Conservation (phyloP, 2,888 invertebrate genomes). For the Lepeophtheirus nordmannii region DNA sequence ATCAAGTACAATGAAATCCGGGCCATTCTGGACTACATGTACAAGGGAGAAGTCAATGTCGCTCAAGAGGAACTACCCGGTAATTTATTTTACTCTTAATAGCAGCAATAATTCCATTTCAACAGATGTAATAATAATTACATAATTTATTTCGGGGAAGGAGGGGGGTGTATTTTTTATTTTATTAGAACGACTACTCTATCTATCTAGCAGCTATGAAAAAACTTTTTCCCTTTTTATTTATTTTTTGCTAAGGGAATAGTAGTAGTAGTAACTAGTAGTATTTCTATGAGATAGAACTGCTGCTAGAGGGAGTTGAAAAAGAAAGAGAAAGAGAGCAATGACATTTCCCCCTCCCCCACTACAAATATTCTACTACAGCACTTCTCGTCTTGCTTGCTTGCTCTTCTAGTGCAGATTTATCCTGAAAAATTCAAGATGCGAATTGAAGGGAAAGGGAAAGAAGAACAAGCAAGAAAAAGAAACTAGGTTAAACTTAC, state of each 20-base stretch:
- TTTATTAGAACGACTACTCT: too few relatives aligned
- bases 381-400: background rate
- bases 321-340: conserved; percentile 5
- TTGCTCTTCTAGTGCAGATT: background rate
- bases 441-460: conserved; percentile 5
- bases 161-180: too few relatives aligned
- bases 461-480: background rate
- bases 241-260: background rate
- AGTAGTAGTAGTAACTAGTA: background rate
- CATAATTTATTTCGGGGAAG: too few relatives aligned
- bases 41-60: conserved; percentile 26
- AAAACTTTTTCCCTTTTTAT: too few relatives aligned
- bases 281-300: background rate
- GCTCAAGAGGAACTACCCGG: conserved; percentile 23
- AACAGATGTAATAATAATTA: too few relatives aligned
- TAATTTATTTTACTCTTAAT: background rate
- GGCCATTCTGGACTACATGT: conserved; percentile 31
- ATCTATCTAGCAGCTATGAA: too few relatives aligned
- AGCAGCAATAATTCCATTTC: too few relatives aligned
- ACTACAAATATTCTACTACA: background rate
- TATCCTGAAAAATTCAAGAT: background rate
- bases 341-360: conserved; percentile 6
- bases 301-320: background rate
- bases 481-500: background rate
- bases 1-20: conserved; percentile 30